phyloP scores from a whole-genome alignment of 1,140 invertebrate genomes.

The Drosophila mauritiana region DNA sequence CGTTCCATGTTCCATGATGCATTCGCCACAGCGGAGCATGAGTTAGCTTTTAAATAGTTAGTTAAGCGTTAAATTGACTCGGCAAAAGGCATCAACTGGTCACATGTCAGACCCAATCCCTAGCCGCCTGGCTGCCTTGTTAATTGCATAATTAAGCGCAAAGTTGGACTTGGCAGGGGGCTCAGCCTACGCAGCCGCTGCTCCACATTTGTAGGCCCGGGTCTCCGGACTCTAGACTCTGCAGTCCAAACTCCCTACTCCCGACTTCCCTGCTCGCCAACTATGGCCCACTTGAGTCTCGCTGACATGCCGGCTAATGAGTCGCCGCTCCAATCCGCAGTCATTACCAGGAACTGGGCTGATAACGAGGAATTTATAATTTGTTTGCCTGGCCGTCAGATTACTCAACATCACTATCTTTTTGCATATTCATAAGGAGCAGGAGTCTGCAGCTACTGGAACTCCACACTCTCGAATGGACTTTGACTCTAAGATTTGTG shows the following conservation, averaged over 20 bases:
- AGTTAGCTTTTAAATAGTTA: conserved; percentile 65
- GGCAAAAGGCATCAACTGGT: conserved; percentile 54
- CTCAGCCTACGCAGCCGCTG: conserved; percentile 55
- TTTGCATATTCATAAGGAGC: conserved; percentile 74
- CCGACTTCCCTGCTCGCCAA: neutral
- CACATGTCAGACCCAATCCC: conserved; percentile 53
- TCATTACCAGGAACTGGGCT: conserved; percentile 17
- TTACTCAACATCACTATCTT: conserved; percentile 56
- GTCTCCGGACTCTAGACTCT: conserved; percentile 5
- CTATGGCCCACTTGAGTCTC: conserved; percentile 45
- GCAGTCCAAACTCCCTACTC: neutral
- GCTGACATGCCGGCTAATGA: conserved; percentile 65
- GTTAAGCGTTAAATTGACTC: conserved; percentile 78
- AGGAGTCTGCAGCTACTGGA: conserved; percentile 10
- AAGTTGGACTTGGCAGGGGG: conserved; percentile 31
- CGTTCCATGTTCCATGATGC: conserved; percentile 8
- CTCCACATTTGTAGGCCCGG: conserved; percentile 47
- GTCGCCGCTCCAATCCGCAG: conserved; percentile 14
- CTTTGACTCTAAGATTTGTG: conserved; percentile 49
- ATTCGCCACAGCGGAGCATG: conserved; percentile 37
- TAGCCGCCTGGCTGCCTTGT: conserved; percentile 51
- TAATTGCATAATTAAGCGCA: conserved; percentile 78
- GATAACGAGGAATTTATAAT: conserved; percentile 66
- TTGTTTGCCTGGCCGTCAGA: conserved; percentile 48
- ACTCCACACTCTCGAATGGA: conserved; percentile 13